Base-by-base conservation (phyloP, 2,888 invertebrate species). In the Cerceris rybyensis region DNA sequence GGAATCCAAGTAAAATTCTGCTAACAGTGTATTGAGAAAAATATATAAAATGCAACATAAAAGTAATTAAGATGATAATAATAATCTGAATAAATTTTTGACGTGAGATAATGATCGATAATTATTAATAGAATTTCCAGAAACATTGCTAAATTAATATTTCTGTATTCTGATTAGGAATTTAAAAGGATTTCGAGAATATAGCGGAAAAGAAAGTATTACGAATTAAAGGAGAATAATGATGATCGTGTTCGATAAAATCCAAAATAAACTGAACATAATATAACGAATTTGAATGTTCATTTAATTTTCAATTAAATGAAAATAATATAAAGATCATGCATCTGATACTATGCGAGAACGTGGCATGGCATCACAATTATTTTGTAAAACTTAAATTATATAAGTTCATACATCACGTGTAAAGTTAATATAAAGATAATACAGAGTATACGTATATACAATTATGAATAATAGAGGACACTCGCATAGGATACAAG, bases 331-430 rank as follows among this genome's bases (percentile, higher is more conserved):
- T 86, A 87, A 86, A 83, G 76, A 68, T 80, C 72, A 80, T 85
- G 79, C 78, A 64, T 70, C 70, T 68, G 75, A 71, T 83, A 82
- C 66, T 84, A 82, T 69, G 72, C 78, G 84, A 86, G 70, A 88
- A 88, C 70, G 69, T 86, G 88, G 87, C 82, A 84, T 88, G 88
- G 86, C 90, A 90, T 90, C 89, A 85, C 88, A 87, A 87, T 85
- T 82, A 89, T 83, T 82, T 78, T 75, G 72, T 70, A 70, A 87
- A 28, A 84, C 84, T 84, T 88, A 88, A 73, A 81, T 77, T 54
- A 72, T 82, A 86, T 72, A 75, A 81, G 74, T 76, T 84, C 78
- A 65, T 74, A 85, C 79, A 72, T 83, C 70, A 73, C 80, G 81
- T 75, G 78, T 74, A 72, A 81, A 75, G 64, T 72, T 82, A 75